These are phyloP conservation scores for Drosophila rubida DNA, from an alignment of 2,888 invertebrate species.

Conservation along the genomic window DNA sequence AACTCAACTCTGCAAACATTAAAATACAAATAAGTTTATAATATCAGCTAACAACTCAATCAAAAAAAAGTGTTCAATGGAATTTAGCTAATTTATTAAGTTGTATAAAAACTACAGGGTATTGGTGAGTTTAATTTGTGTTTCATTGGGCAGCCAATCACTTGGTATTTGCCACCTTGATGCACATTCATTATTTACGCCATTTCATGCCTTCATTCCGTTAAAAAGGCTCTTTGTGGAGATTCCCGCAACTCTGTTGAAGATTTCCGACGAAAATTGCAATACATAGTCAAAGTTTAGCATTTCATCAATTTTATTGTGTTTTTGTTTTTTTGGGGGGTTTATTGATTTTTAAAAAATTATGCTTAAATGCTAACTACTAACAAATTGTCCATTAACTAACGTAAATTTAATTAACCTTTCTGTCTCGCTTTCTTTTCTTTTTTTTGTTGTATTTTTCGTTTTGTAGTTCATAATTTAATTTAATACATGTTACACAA, in stretches of 20 bases:
- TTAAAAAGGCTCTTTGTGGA: conserved; percentile 29
- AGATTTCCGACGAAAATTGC: neutral
- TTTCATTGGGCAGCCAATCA: neutral
- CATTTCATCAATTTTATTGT: conserved; percentile 28
- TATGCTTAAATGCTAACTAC: conserved; percentile 76
- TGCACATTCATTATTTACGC: conserved; percentile 24
- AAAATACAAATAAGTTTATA: too few species aligned
- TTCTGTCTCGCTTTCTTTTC: conserved; percentile 8
- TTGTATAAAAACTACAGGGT: conserved; percentile 4
- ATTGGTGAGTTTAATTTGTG: neutral
- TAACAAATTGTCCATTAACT: conserved; percentile 80
- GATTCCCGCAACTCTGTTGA: neutral
- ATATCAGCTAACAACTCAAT: too few species aligned
- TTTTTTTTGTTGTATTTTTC: neutral
- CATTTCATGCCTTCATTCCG: conserved; percentile 26
- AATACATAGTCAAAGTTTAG: neutral
- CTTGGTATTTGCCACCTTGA: neutral
- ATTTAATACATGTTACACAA: conserved; percentile 66
- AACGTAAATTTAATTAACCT: conserved; percentile 76
- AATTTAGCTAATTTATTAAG: too few species aligned
- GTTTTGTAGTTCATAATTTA: conserved; percentile 31
- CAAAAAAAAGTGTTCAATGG: too few species aligned
- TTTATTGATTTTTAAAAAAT: conserved; percentile 78
- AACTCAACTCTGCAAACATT: too few species aligned
- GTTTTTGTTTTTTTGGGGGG: conserved; percentile 35